Evolutionary conservation across 2,113 vertebrate genomes (phyloP).

Genomic region (Passer domesticus): DNA sequence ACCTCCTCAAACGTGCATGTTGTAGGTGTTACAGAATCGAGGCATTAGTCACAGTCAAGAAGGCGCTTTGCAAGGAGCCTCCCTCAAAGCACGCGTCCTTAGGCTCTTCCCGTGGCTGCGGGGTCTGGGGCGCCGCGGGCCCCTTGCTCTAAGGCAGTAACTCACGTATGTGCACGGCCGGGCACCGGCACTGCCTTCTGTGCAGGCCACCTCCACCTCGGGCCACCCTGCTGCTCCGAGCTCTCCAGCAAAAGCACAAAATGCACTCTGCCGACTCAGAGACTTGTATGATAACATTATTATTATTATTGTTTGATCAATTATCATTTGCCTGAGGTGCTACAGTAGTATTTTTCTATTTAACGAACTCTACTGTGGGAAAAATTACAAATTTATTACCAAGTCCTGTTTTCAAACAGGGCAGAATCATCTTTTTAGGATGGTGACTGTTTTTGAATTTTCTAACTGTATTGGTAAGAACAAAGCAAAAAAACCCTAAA

Average conservation of each 20-base stretch:
- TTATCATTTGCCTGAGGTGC: not conserved
- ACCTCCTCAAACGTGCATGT: conserved; percentile 2
- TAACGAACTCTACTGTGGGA: not conserved
- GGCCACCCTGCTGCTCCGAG: not conserved
- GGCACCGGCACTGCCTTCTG: conserved; percentile 23
- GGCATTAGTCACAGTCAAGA: conserved; percentile 58
- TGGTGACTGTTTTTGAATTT: not conserved
- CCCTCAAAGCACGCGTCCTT: conserved; percentile 76
- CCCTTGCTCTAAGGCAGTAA: conserved; percentile 84
- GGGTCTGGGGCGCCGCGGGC: conserved; percentile 69
- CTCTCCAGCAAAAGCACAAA: not conserved
- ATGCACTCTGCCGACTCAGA: not conserved
- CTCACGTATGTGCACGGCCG: conserved; percentile 32
- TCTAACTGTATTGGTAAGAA: not conserved
- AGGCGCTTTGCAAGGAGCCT: conserved; percentile 68
- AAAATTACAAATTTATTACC: not conserved
- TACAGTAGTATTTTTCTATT: not conserved
- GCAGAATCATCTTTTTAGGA: not conserved
- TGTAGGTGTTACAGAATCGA: conserved; percentile 73
- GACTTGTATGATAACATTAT: not conserved
- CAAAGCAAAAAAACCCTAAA: not conserved
- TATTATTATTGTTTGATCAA: not conserved
- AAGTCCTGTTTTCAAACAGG: not conserved
- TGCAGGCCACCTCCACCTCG: conserved; percentile 20
- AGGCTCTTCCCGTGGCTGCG: conserved; percentile 81